phyloP scores from a whole-genome alignment of 2,888 invertebrate species.

The Pasiphila rectangulata region DNA sequence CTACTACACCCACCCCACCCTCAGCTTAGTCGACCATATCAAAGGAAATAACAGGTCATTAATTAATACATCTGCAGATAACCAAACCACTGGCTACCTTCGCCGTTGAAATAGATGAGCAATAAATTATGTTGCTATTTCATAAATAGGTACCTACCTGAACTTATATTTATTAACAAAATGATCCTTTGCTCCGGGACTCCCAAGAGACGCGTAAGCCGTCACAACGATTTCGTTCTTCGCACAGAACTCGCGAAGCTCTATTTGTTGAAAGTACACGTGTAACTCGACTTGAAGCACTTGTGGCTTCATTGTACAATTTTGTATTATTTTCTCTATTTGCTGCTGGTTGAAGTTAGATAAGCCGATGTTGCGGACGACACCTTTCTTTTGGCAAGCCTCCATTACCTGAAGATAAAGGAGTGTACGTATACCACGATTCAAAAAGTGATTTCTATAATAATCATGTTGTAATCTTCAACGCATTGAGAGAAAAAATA shows the following conservation, averaged over 20 bases:
- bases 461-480: too few species aligned
- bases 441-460: too few species aligned
- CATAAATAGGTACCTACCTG: constrained; percentile 51
- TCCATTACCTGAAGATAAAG: constrained; percentile 86
- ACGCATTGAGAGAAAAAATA: too few species aligned
- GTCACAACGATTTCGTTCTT: constrained; percentile 83
- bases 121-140: too few species aligned
- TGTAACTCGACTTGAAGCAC: constrained; percentile 89
- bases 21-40: too few species aligned
- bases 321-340: constrained; percentile 81
- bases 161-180: constrained; percentile 83
- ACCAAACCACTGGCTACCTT: too few species aligned
- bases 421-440: too few species aligned
- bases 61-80: too few species aligned
- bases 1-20: too few species aligned
- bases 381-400: constrained; percentile 83
- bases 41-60: too few species aligned
- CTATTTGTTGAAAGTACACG: constrained; percentile 86
- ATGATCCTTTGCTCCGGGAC: constrained; percentile 84
- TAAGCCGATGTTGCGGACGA: constrained; percentile 86
- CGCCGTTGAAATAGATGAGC: too few species aligned
- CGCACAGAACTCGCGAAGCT: constrained; percentile 82
- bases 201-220: constrained; percentile 87
- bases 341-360: constrained; percentile 90
- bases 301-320: constrained; percentile 84